A percentile compares a stretch with the other conserved stretches of the same genome.
phyloP scores from a whole-genome alignment of 2,113 vertebrate genomes.

The Apeltes quadracus region DNA sequence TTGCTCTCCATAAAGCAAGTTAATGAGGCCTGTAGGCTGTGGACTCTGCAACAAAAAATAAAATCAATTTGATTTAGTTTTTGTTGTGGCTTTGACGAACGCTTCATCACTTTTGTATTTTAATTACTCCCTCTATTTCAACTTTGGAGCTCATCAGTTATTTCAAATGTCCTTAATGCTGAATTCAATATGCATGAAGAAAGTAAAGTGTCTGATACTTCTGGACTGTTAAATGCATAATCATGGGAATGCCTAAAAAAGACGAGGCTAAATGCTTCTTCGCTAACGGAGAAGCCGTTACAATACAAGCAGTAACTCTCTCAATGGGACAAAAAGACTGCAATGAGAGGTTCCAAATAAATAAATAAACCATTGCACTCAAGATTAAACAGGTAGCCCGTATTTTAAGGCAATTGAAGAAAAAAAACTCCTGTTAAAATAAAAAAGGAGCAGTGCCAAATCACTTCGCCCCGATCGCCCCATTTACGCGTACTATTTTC shows the following conservation, averaged over 20 bases:
- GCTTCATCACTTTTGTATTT: slow-evolving; percentile 12
- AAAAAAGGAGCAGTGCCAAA: background rate
- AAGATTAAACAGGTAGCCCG: background rate
- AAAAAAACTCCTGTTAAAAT: background rate
- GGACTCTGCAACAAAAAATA: slow-evolving; percentile 29
- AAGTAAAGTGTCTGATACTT: slow-evolving; percentile 16
- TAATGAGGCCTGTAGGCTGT: slow-evolving; percentile 58
- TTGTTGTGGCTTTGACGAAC: slow-evolving; percentile 20
- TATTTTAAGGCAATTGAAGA: background rate
- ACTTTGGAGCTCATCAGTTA: slow-evolving; percentile 9
- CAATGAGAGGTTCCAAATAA: background rate
- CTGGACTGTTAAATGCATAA: slow-evolving; percentile 40
- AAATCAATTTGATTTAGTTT: slow-evolving; percentile 6
- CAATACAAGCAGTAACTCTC: background rate
- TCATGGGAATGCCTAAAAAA: slow-evolving; percentile 34
- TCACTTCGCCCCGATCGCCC: background rate
- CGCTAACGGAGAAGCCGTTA: background rate
- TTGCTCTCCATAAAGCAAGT: slow-evolving; percentile 40
- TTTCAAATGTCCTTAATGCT: slow-evolving; percentile 27
- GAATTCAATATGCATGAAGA: slow-evolving; percentile 28
- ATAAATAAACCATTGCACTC: background rate
- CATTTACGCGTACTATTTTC: background rate
- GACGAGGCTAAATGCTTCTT: slow-evolving; percentile 24
- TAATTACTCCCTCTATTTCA: background rate
- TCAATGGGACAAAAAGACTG: background rate